Conservation (phyloP, 2,113 vertebrate species). For the Hystrix cristata region DNA sequence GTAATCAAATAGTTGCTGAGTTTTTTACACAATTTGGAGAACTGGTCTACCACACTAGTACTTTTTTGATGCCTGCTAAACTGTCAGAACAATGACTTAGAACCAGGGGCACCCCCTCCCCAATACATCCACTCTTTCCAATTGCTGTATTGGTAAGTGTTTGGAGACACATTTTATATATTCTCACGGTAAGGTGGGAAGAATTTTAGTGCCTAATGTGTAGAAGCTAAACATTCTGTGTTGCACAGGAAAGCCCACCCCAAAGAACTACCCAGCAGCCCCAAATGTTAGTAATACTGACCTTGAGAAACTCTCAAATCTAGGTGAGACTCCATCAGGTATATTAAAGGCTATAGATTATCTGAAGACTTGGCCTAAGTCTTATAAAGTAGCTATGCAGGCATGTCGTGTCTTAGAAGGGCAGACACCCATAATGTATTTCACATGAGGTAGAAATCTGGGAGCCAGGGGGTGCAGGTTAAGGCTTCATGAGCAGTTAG, state of each 20-base stretch:
- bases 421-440: neutral
- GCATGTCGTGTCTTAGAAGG: neutral
- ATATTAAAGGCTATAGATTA: neutral
- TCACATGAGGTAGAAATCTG: constrained; percentile 39
- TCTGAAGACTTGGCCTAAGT: neutral
- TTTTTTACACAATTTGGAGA: neutral
- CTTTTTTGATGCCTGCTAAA: constrained; percentile 31
- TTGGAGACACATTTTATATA: neutral
- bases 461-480: neutral
- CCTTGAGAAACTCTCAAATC: constrained; percentile 27
- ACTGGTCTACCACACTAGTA: neutral
- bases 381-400: neutral
- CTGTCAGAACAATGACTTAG: neutral
- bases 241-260: neutral
- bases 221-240: neutral
- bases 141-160: neutral
- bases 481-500: constrained; percentile 5
- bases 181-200: neutral
- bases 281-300: neutral
- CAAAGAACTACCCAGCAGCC: neutral
- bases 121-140: neutral
- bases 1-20: constrained; percentile 37
- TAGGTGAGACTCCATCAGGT: neutral
- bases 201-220: neutral
- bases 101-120: neutral